phyloP scores from a whole-genome alignment of 2,113 vertebrate species.

The Tragelaphus buxtoni region DNA sequence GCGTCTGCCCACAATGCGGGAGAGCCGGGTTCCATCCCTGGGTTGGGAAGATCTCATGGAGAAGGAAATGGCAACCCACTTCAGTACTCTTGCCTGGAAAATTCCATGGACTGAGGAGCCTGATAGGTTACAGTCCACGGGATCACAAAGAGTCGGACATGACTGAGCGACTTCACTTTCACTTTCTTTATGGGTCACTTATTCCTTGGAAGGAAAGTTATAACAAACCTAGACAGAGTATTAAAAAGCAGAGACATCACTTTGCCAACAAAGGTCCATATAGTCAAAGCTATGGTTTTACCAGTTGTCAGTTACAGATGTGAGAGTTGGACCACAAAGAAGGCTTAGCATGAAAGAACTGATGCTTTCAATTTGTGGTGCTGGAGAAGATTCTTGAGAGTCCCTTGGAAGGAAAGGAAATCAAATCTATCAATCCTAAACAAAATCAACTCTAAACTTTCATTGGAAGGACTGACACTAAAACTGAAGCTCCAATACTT shows the following conservation, averaged over 20 bases:
- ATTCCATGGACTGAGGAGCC: too few species aligned
- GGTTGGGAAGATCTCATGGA: rapidly evolving
- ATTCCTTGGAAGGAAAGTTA: background rate
- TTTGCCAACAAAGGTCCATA: background rate
- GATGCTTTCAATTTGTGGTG: background rate
- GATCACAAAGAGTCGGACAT: too few species aligned
- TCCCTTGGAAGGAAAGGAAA: background rate
- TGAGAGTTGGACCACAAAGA: background rate
- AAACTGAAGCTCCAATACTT: background rate
- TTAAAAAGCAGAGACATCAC: background rate
- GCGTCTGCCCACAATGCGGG: too few species aligned
- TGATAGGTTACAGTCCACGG: too few species aligned
- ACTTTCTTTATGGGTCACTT: background rate
- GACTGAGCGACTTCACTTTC: too few species aligned
- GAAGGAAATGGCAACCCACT: too few species aligned
- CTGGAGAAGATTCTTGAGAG: background rate
- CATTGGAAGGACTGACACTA: background rate
- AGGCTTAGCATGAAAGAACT: background rate
- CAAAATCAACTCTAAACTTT: background rate
- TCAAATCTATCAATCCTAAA: background rate
- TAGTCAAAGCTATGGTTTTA: background rate
- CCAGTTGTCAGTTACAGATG: background rate
- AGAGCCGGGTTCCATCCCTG: too few species aligned
- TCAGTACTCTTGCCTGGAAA: too few species aligned
- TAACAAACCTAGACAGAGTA: background rate